Evolutionary conservation across 1,140 invertebrate species (phyloP), one percentile per base, ranked within the genome.

Genomic region (Hypothenemus hampei): DNA sequence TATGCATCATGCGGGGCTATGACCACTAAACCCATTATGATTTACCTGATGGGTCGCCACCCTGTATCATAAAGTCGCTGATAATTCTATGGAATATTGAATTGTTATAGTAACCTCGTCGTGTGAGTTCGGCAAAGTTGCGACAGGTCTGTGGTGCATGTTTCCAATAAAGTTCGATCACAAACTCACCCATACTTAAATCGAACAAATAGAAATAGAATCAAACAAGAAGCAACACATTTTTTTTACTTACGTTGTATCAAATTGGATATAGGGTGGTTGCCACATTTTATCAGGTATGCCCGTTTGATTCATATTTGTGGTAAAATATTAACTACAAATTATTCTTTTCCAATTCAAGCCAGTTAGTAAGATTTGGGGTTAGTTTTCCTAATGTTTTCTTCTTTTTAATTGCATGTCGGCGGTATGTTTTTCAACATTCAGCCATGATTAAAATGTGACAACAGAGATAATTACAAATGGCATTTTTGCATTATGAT

Each of bases 11-110:
- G 21, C 40, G 8, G 11, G 7, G 6, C 18, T 31, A 31, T 13
- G n/a, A 3, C 1, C 8, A 29, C 26, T 15, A 36, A 48, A n/a
- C n/a, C 16, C 1, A 11, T 31, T 44, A 4, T 18, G 4, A 29
- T 10, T 2, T 33, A 48, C 88, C 89, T 33, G 93, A 96, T 1
- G 94, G 95, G 80, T 98, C 94, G 18, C 87, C 88, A 11, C 85
- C 90, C 79, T 95, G 95, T 65, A 98, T 96, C 93, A 99, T 98
- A 72, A 99, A 98, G 74, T 98, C 92, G 57, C 85, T 71, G 55
- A 99, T 97, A 29, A 99, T 87, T 68, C 96, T 78, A 71, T 99
- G 97, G 73, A 98, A 99, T 67, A 93, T 93, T 6, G 91, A 91
- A 50, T 88, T 88, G 74, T 97, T 96, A 69, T 97, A 99, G 75